Percentiles rank a stretch among this genome's conserved stretches.
phyloP scores from a whole-genome alignment of 1,140 invertebrate genomes.

The Pogonomyrmex californicus region DNA sequence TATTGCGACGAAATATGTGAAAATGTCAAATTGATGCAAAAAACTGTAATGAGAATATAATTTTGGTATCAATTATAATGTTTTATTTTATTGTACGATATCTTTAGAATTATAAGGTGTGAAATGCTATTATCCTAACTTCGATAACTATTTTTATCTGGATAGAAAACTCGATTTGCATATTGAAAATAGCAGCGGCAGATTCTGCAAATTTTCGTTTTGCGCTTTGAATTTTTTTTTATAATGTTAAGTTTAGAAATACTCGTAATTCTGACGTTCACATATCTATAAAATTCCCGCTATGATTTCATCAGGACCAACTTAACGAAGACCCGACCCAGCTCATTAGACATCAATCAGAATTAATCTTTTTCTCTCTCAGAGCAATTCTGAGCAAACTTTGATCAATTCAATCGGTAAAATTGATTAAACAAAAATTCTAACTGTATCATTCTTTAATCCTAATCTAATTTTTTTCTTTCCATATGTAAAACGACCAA shows the following conservation, averaged over 20 bases:
- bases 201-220: neutral
- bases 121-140: no score
- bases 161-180: neutral
- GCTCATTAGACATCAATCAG: neutral
- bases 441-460: no score
- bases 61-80: neutral
- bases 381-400: no score
- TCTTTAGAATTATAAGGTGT: no score
- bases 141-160: neutral
- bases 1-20: neutral
- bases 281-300: neutral
- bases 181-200: neutral
- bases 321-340: neutral
- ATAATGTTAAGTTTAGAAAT: neutral
- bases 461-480: no score
- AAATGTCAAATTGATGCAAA: constrained; percentile 22
- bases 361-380: no score
- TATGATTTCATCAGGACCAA: neutral
- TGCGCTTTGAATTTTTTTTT: neutral
- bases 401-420: no score
- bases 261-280: neutral
- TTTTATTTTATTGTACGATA: neutral
- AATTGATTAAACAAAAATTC: no score
- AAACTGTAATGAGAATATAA: constrained; percentile 7
- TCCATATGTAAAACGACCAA: no score